Evolutionary conservation across 2,888 invertebrate genomes (phyloP), one percentile per base, ranked within the genome.

Genomic region (Euzophera pinguis): DNA sequence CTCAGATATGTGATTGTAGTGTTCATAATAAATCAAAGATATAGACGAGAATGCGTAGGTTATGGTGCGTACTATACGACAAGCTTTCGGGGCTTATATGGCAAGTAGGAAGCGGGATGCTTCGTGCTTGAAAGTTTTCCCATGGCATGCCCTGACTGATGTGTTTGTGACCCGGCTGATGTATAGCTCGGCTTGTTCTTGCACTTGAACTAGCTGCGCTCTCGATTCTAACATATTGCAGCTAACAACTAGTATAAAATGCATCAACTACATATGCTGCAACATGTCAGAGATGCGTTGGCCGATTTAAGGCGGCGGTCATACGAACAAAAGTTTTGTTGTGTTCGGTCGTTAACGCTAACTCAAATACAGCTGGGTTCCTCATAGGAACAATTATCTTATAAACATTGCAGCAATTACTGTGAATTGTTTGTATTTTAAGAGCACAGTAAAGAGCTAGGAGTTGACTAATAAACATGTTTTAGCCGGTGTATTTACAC

Each of bases 91-190:
- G 68, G 70, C 85, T 69, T 85, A 84, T 84, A 89, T 73, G 86
- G 88, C 75, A 69, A 79, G 75, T 73, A 80, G 83, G 85, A 84
- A 86, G 74, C 73, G 63, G 64, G 64, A 63, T 61, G 66, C 68
- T 64, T 69, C 70, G 45, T 32, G 45, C 59, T 55, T 60, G 63
- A 75, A 69, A 70, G 67, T 78, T 84, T 86, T 90, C 88, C 86
- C 89, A 89, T 84, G 80, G 75, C 70, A 74, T 66, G 70, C 70
- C 54, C 71, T 72, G 77, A 79, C 71, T 79, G 82, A 86, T 81
- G 78, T 77, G 80, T 84, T 74, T 75, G 76, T 78, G 75, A 71
- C 72, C 74, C 69, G 63, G 60, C 61, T 77, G 76, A 78, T 80
- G 67, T 77, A 81, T 71, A 66, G 62, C 55, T 51, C 59, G 61